These are phyloP conservation scores for Microplitis demolitor DNA, from an alignment of 1,140 invertebrate species.

Conservation along the genomic window DNA sequence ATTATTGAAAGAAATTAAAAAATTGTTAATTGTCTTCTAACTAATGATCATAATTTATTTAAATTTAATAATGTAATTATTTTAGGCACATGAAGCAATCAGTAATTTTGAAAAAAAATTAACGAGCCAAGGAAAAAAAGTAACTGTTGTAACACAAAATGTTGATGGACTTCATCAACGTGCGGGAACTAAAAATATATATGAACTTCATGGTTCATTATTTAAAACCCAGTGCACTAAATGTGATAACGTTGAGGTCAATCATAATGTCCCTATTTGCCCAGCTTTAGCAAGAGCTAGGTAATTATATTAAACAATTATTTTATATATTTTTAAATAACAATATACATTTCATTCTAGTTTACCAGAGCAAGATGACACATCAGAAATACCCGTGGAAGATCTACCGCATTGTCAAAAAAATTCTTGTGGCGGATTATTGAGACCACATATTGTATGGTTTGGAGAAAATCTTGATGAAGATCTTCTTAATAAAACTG, in stretches of 20 bases:
- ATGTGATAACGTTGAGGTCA: constrained; percentile 73
- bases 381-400: constrained; percentile 66
- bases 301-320: too few species aligned
- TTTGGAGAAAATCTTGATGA: constrained; percentile 83
- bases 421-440: constrained; percentile 70
- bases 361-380: constrained; percentile 50
- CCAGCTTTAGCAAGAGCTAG: constrained; percentile 62
- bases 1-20: too few species aligned
- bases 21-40: too few species aligned
- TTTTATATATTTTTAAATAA: neutral
- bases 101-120: constrained; percentile 76
- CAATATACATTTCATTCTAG: constrained; percentile 35
- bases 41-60: too few species aligned
- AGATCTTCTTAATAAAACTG: constrained; percentile 67
- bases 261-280: constrained; percentile 85
- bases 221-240: constrained; percentile 83
- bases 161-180: constrained; percentile 86
- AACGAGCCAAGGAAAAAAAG: constrained; percentile 63
- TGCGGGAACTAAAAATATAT: constrained; percentile 80
- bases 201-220: constrained; percentile 89
- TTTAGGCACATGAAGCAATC: constrained; percentile 80
- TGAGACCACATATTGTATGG: constrained; percentile 88
- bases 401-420: constrained; percentile 75
- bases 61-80: neutral
- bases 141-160: constrained; percentile 89